Percentiles rank a stretch among this genome's conserved stretches.
These are phyloP conservation scores for Gallinago undulata DNA, from an alignment of 2,113 vertebrate species.

Conservation along the genomic window DNA sequence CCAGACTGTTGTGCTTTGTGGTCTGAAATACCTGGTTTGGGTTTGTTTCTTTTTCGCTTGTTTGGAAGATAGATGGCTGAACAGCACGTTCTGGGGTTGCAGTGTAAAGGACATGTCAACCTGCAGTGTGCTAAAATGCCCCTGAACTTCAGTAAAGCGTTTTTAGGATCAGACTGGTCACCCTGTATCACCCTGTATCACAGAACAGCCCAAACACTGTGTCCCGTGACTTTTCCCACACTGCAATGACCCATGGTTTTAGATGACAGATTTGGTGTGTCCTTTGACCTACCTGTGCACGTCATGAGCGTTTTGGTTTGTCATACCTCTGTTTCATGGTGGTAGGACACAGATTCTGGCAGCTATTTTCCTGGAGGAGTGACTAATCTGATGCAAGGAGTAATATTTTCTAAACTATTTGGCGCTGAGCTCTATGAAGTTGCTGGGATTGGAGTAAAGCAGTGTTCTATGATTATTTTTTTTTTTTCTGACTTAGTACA, in stretches of 20 bases:
- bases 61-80: not conserved
- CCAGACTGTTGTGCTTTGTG: not conserved
- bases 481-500: not conserved
- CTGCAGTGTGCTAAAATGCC: not conserved
- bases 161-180: not conserved
- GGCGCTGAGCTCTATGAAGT: not conserved
- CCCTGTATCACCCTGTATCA: not conserved
- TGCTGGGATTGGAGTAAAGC: not conserved
- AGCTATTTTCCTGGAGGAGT: not conserved
- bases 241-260: not conserved
- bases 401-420: not conserved
- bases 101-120: not conserved
- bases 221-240: not conserved
- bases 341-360: not conserved
- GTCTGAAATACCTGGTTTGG: not conserved
- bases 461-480: accelerated
- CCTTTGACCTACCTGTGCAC: not conserved
- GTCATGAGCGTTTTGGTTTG: not conserved
- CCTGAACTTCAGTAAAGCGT: not conserved
- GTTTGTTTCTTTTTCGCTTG: not conserved
- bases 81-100: not conserved
- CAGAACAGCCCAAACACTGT: not conserved
- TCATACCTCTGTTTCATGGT: not conserved
- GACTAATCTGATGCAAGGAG: not conserved
- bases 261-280: not conserved